These are phyloP conservation scores for Drosophila ambigua DNA, from an alignment of 1,140 invertebrate genomes.

Conservation along the genomic window DNA sequence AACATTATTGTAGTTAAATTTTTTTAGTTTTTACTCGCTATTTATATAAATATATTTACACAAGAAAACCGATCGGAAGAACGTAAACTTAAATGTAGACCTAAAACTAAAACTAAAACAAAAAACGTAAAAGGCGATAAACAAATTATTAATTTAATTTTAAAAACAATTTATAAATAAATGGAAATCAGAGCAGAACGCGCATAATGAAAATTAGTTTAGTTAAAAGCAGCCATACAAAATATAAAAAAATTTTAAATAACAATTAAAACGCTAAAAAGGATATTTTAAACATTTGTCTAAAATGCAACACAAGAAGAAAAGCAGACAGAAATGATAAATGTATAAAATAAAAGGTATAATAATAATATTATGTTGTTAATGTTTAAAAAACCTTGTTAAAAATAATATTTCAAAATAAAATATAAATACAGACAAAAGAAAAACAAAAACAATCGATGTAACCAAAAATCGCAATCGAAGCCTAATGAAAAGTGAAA, in stretches of 20 bases:
- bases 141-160: conserved; percentile 54
- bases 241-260: conserved; percentile 62
- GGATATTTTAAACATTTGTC: conserved; percentile 78
- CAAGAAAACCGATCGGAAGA: conserved; percentile 16
- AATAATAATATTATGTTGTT: conserved; percentile 82
- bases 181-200: conserved; percentile 42
- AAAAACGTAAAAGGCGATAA: conserved; percentile 46
- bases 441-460: conserved; percentile 38
- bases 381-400: conserved; percentile 81
- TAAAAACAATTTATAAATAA: conserved; percentile 27
- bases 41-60: conserved; percentile 77
- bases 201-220: conserved; percentile 59
- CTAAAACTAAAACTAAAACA: conserved; percentile 27
- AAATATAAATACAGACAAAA: conserved; percentile 66
- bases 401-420: conserved; percentile 82
- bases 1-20: conserved; percentile 53
- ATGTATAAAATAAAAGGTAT: conserved; percentile 75
- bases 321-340: conserved; percentile 59
- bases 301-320: conserved; percentile 44
- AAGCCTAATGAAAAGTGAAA: conserved; percentile 69
- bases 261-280: conserved; percentile 60
- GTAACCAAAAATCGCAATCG: conserved; percentile 10
- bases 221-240: conserved; percentile 47
- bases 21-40: conserved; percentile 77
- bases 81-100: conserved; percentile 52